A percentile compares a stretch with the other conserved stretches of the same genome.
phyloP scores from a whole-genome alignment of 2,797 vertebrate genomes.

The Hyperoplus immaculatus region DNA sequence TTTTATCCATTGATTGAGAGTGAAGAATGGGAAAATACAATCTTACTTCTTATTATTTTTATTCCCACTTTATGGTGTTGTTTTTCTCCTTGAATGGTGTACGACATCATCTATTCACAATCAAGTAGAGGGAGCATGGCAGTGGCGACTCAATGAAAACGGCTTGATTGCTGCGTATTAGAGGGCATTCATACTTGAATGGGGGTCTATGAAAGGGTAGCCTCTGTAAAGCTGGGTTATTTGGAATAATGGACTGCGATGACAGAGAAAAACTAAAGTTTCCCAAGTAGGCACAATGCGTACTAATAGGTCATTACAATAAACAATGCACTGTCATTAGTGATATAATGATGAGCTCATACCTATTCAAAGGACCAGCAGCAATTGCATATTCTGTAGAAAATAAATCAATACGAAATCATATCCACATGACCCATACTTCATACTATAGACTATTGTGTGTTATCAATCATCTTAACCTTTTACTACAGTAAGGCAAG shows the following conservation, averaged over 20 bases:
- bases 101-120: constrained; percentile 14
- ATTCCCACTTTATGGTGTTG: neutral
- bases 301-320: constrained; percentile 8
- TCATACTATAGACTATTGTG: constrained; percentile 34
- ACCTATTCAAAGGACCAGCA: neutral
- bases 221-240: constrained; percentile 33
- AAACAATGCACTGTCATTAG: constrained; percentile 9
- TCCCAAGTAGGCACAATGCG: neutral
- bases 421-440: constrained; percentile 44
- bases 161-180: constrained; percentile 72
- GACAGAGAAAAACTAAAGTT: constrained; percentile 9
- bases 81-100: constrained; percentile 7
- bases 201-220: constrained; percentile 23
- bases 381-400: constrained; percentile 3
- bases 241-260: constrained; percentile 45
- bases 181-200: constrained; percentile 62
- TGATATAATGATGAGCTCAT: constrained; percentile 3
- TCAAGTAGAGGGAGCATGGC: constrained; percentile 12
- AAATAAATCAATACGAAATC: constrained; percentile 57
- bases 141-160: constrained; percentile 28
- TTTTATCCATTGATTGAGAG: neutral
- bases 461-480: constrained; percentile 73
- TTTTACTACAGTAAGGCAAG: constrained; percentile 55
- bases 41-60: neutral
- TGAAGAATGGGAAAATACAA: neutral